Evolutionary conservation across 2,797 vertebrate genomes (phyloP).

Genomic region (Chaetodon trifasciatus): DNA sequence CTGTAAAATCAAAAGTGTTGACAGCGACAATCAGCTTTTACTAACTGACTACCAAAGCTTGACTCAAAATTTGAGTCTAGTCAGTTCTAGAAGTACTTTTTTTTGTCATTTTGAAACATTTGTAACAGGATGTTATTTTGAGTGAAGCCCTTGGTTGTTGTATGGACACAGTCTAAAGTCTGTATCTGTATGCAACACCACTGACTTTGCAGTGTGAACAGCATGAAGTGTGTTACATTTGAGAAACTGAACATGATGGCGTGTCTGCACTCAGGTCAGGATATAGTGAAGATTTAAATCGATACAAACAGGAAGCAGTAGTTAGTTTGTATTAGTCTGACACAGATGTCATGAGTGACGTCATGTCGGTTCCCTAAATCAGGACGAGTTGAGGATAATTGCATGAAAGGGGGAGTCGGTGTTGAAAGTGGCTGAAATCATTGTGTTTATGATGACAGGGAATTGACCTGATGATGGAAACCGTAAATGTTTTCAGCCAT

Average conservation of each 20-base stretch:
- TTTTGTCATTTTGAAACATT: neutral
- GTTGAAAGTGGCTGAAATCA: neutral
- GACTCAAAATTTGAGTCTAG: too few relatives aligned
- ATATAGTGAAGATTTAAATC: neutral
- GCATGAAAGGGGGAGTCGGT: neutral
- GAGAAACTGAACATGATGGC: neutral
- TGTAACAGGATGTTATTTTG: neutral
- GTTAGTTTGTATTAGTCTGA: neutral
- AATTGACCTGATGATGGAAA: neutral
- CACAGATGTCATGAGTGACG: neutral
- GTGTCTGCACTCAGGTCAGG: neutral
- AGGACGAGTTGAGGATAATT: neutral
- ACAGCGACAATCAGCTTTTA: neutral
- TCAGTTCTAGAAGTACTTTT: neutral
- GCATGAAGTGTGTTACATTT: neutral
- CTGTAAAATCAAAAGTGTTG: neutral
- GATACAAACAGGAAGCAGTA: neutral
- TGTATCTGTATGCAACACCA: neutral
- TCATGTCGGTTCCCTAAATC: too few relatives aligned
- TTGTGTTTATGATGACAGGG: neutral
- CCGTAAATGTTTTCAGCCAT: neutral
- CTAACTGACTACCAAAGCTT: neutral
- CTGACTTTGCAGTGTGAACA: neutral
- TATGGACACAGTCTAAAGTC: neutral
- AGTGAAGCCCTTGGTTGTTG: neutral